Evolutionary conservation across 2,888 invertebrate species (phyloP).

Genomic region (Protophormia terraenovae): DNA sequence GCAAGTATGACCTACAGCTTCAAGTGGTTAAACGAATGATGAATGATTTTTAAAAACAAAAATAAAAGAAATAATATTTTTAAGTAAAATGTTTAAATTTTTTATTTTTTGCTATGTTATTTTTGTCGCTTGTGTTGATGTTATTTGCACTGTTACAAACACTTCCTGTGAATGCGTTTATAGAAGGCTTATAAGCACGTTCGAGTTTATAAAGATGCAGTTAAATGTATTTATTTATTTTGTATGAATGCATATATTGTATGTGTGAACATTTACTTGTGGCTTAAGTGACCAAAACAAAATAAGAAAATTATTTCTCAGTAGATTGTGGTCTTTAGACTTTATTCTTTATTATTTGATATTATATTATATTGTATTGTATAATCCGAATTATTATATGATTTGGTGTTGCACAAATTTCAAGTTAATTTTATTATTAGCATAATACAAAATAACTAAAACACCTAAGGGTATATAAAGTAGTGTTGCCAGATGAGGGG

Average conservation of each 20-base stretch:
- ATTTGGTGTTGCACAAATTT: too few relatives aligned
- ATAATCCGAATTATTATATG: too few relatives aligned
- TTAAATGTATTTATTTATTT: neutral
- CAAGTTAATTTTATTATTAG: too few relatives aligned
- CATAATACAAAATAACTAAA: too few relatives aligned
- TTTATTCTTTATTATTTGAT: too few relatives aligned
- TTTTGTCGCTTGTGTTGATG: neutral
- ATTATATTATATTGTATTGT: too few relatives aligned
- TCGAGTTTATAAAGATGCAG: neutral
- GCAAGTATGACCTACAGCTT: neutral
- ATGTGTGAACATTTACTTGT: neutral
- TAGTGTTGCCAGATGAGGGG: too few relatives aligned
- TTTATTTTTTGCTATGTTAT: neutral
- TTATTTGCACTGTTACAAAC: neutral
- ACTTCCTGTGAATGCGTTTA: conserved; percentile 12
- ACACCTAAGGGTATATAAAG: too few relatives aligned
- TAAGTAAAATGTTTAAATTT: conserved; percentile 3
- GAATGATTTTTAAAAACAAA: conserved; percentile 38
- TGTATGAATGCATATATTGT: too few relatives aligned
- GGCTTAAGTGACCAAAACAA: neutral
- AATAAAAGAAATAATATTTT: conserved; percentile 4
- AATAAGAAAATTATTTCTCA: neutral
- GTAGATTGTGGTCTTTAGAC: neutral
- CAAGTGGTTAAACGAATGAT: conserved; percentile 46
- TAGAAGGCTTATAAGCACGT: neutral